Evolutionary conservation across 2,113 vertebrate genomes (phyloP).

Genomic region (Camelus dromedarius): DNA sequence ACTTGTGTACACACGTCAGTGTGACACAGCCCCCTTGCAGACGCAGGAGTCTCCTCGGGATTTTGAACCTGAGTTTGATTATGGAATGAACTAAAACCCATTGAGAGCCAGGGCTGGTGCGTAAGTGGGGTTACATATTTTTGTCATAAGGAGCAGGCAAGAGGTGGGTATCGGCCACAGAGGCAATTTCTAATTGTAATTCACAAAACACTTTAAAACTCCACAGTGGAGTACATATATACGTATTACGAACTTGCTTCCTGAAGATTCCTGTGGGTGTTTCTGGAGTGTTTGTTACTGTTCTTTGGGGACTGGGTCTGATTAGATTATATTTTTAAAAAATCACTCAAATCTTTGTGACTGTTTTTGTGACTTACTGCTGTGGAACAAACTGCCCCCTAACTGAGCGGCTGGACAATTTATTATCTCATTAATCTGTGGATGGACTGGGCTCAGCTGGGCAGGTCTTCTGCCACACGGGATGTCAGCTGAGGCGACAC

Average conservation of each 20-base stretch:
- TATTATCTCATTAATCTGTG: constrained; percentile 3
- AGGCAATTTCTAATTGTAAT: not conserved
- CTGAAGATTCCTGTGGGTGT: not conserved
- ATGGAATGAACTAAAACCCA: not conserved
- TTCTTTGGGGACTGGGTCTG: not conserved
- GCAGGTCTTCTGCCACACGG: not conserved
- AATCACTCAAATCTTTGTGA: not conserved
- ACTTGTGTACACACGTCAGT: not conserved
- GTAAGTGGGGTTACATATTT: not conserved
- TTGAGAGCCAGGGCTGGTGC: not conserved
- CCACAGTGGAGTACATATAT: not conserved
- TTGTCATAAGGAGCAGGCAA: not conserved
- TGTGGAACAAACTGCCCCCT: not conserved
- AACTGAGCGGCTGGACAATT: not conserved
- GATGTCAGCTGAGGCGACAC: not conserved
- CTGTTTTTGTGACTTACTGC: not conserved
- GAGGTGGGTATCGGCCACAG: not conserved
- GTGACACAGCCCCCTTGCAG: not conserved
- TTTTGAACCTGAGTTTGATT: not conserved
- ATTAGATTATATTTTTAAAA: not conserved
- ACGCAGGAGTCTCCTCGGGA: not conserved
- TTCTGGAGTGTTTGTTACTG: constrained; percentile 15
- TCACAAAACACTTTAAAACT: not conserved
- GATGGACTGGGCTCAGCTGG: constrained; percentile 22
- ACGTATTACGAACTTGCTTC: not conserved